Evolutionary conservation across 2,888 invertebrate genomes (phyloP), one percentile per base, ranked within the genome.

Genomic region (Tortrix viridana): DNA sequence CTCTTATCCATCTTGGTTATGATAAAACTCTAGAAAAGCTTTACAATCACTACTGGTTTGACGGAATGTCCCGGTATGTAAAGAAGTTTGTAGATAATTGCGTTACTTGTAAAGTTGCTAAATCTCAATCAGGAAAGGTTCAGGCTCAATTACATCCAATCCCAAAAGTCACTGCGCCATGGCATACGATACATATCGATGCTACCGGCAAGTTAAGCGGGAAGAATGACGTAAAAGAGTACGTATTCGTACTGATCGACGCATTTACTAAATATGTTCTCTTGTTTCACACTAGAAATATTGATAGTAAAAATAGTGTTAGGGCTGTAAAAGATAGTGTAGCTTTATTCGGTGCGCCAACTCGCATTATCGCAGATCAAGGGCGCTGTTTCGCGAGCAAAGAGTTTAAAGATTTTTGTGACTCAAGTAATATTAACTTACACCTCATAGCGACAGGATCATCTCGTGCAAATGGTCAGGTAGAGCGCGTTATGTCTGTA

Each of bases 231-330:
- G 16, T 23, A 6, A 74, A 74, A 55, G 75, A 76, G 68, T 75
- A 78, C 54, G 65, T 71, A 6, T 65, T 72, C 18, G 76, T 77
- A 0, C 5, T 74, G 1, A 67, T 78, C 4, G 77, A 78, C 50
- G 70, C 70, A 0, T 76, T 73, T 38, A 74, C 73, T 0, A 75
- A 78, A 58, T 75, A 60, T 48, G 68, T 70, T 3, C 37, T 72
- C 1, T 56, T 70, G 12, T n/a, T 63, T 37, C 70, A 69, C 54
- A 65, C 71, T 19, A 7, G 19, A 50, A 23, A 23, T 7, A 23
- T 23, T 23, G 23, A 23, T 23, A 23, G 6, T 7, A 23, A 23
- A 2, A 23, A 23, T 23, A 23, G 6, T 23, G 7, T 23, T 23
- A 23, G 23, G 6, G 23, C 23, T 6, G 7, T 23, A 6, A 23